Percentiles rank a stretch among this genome's conserved stretches.
phyloP scores from a whole-genome alignment of 2,797 vertebrate genomes.

The Neosilurus hyrtlii region DNA sequence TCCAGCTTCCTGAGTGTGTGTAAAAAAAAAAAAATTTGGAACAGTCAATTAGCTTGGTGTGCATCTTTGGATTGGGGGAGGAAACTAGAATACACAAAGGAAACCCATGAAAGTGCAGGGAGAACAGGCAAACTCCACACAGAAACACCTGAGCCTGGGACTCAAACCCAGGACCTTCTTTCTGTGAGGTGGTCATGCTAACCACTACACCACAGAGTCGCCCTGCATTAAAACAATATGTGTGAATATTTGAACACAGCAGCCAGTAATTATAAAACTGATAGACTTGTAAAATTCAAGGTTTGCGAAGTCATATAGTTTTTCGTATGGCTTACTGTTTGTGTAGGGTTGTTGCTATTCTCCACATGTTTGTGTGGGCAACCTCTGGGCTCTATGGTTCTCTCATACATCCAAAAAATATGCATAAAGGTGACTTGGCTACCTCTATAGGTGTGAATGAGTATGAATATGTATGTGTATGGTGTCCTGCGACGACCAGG shows the following conservation, averaged over 20 bases:
- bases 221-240: not conserved
- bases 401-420: not conserved
- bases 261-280: not conserved
- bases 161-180: too few relatives aligned
- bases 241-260: not conserved
- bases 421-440: not conserved
- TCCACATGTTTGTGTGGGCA: not conserved
- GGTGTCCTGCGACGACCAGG: not conserved
- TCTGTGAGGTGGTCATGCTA: too few relatives aligned
- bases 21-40: not conserved
- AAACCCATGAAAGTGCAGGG: too few relatives aligned
- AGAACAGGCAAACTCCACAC: too few relatives aligned
- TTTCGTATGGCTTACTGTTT: conserved; percentile 4
- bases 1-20: conserved; percentile 72
- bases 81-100: too few relatives aligned
- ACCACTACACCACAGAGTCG: too few relatives aligned
- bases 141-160: too few relatives aligned
- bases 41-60: too few relatives aligned
- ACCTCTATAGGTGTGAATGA: not conserved
- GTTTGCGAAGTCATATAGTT: not conserved
- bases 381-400: not conserved
- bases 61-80: too few relatives aligned
- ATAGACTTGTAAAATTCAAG: not conserved
- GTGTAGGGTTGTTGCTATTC: not conserved
- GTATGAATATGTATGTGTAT: not conserved